Percentiles rank a stretch among this genome's conserved stretches.
Conservation (phyloP, 1,140 invertebrate genomes). For the Sesamia nonagrioides region DNA sequence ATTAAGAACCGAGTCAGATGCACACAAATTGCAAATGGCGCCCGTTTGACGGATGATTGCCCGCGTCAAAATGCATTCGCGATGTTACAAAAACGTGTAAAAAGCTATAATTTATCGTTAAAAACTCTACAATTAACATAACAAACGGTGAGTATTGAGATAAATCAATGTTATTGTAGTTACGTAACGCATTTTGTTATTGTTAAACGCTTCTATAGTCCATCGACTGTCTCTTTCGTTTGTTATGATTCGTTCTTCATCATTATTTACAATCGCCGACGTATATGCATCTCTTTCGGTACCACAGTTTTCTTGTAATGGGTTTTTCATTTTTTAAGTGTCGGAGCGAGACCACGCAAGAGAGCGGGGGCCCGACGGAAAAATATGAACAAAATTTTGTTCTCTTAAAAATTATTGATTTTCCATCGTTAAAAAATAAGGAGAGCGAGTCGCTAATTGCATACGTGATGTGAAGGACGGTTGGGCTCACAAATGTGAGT, state of each 20-base stretch:
- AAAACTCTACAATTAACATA: conserved; percentile 51
- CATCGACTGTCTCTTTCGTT: conserved; percentile 73
- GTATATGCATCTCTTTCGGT: conserved; percentile 77
- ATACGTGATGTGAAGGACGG: conserved; percentile 70
- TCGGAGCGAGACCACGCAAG: conserved; percentile 74
- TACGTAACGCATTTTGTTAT: conserved; percentile 75
- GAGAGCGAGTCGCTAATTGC: conserved; percentile 69
- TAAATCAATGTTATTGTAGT: conserved; percentile 54
- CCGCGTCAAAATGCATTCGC: conserved; percentile 73
- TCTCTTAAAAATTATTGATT: conserved; percentile 86
- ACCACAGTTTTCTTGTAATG: conserved; percentile 77
- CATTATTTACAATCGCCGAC: conserved; percentile 81
- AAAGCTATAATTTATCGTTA: conserved; percentile 56
- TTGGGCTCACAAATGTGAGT: conserved; percentile 66
- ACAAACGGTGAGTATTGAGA: conserved; percentile 63
- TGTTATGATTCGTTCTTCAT: conserved; percentile 78
- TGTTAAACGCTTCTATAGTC: conserved; percentile 60
- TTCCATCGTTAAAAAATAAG: conserved; percentile 80
- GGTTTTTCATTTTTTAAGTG: conserved; percentile 83
- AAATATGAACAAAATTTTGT: conserved; percentile 83
- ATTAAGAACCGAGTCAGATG: conserved; percentile 35
- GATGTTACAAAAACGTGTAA: conserved; percentile 68
- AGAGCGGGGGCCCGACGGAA: conserved; percentile 76
- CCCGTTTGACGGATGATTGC: conserved; percentile 71
- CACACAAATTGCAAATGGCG: conserved; percentile 72